Percentiles rank a stretch among this genome's conserved stretches.
Evolutionary conservation across 2,797 vertebrate species (phyloP).

Genomic region (Tragelaphus eurycerus): DNA sequence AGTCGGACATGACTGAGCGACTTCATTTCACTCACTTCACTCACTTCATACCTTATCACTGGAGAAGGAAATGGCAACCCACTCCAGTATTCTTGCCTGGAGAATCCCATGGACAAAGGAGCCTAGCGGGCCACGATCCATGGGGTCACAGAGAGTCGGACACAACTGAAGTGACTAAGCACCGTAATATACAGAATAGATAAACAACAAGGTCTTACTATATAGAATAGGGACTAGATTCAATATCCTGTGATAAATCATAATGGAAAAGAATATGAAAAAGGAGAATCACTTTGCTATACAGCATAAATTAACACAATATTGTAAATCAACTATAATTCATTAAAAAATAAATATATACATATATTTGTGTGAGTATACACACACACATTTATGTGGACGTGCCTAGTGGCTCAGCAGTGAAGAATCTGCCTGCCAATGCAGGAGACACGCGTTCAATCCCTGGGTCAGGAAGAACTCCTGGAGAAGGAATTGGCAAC

Average conservation of each 20-base stretch:
- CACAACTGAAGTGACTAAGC: neutral
- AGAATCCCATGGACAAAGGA: neutral
- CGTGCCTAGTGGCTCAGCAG: neutral
- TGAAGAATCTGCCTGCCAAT: neutral
- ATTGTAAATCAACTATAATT: neutral
- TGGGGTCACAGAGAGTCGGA: neutral
- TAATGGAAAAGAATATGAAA: neutral
- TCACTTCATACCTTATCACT: neutral
- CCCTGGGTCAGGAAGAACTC: neutral
- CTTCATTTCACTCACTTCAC: neutral
- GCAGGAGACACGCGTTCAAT: neutral
- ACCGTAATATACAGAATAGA: neutral
- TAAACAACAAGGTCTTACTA: neutral
- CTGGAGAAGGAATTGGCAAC: neutral
- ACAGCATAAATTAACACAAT: neutral
- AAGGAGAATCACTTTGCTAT: neutral
- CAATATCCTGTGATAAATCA: neutral
- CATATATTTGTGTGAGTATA: neutral
- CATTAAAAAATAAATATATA: neutral
- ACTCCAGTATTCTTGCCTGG: neutral
- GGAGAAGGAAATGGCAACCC: neutral
- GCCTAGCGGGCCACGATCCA: accelerated
- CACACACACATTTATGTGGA: neutral
- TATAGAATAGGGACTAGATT: neutral
- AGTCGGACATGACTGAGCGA: accelerated